phyloP scores from a whole-genome alignment of 2,888 invertebrate genomes.

The Thera obeliscata region DNA sequence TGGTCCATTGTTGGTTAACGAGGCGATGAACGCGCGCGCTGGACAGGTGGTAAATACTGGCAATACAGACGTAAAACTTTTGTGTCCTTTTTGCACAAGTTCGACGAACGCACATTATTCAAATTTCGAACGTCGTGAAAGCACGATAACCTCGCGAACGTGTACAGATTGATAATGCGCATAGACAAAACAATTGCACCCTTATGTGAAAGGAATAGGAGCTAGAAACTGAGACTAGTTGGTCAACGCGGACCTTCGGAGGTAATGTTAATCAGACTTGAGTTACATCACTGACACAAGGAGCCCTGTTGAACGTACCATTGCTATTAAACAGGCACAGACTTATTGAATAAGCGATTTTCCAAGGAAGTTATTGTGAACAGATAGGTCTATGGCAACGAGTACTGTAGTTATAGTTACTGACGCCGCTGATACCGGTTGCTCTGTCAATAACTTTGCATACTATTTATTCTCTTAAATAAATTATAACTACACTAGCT shows the following conservation, averaged over 20 bases:
- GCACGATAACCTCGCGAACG: constrained; percentile 77
- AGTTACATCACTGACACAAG: constrained; percentile 59
- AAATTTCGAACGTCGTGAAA: constrained; percentile 81
- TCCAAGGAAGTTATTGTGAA: constrained; percentile 64
- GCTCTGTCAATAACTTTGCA: not conserved
- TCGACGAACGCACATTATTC: constrained; percentile 78
- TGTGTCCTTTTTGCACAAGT: constrained; percentile 69
- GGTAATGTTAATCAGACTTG: constrained; percentile 57
- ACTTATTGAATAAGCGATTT: constrained; percentile 62
- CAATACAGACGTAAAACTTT: constrained; percentile 53
- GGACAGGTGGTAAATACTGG: constrained; percentile 70
- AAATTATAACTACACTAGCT: too few relatives aligned
- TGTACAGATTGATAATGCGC: constrained; percentile 69
- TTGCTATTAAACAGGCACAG: constrained; percentile 42
- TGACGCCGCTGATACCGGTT: not conserved
- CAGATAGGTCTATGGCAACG: constrained; percentile 48
- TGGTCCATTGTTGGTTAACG: constrained; percentile 74
- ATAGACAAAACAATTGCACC: constrained; percentile 39
- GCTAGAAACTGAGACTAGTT: constrained; percentile 34
- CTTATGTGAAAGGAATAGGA: constrained; percentile 37
- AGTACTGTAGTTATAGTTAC: not conserved
- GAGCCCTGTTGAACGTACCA: constrained; percentile 43
- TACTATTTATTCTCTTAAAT: too few relatives aligned
- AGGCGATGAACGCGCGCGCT: constrained; percentile 62
- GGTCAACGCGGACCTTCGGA: constrained; percentile 50